Base-by-base conservation (phyloP, 1,140 invertebrate species). In the Drosophila ohnishii region DNA sequence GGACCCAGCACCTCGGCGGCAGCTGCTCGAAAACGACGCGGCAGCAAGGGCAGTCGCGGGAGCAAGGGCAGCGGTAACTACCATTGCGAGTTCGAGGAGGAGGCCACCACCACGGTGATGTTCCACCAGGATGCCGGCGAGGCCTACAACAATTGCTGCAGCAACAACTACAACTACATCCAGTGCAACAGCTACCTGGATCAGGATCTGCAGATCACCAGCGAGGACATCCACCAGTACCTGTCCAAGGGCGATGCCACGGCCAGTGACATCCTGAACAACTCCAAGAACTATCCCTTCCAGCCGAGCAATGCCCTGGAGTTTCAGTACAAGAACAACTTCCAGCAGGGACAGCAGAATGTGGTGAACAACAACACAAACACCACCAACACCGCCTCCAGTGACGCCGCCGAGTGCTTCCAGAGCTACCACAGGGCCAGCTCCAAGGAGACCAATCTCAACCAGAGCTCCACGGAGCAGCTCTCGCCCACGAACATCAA, bases 261-360 rank as follows among this genome's bases (percentile, higher is more conserved):
- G 7, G 40, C 62, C 22, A 55, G 78, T 14, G 87, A 90, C 44
- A 74, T 91, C 8, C 74, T 91, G 14, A 91, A 91, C 58, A 91
- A 91, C 47, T 90, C 90, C 10, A 90, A 90, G 51, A 91, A 83
- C 55, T 91, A 91, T 80, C 90, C 90, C 25, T 91, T 91, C 32
- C 90, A 91, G 65, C 90, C 90, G 2, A 88, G 85, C 67, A 91
- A 90, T 25, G 89, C 90, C 0, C 59, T 91, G 34, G 90, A 91
- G 58, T 91, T 91, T 22, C 90, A 91, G 57, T 91, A 91, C 70
- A 91, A 91, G 64, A 91, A 91, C 71, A 91, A 91, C 58, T 91
- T 91, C 51, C 90, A 90, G 61, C 79, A 81, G 59, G 82, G 82
- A 5, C 64, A 70, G 30, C 64, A 70, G n/a, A 80, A 65, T 30